Evolutionary conservation across 2,113 vertebrate genomes (phyloP), one percentile per base, ranked within the genome.

Genomic region (Aphyosemion australe): DNA sequence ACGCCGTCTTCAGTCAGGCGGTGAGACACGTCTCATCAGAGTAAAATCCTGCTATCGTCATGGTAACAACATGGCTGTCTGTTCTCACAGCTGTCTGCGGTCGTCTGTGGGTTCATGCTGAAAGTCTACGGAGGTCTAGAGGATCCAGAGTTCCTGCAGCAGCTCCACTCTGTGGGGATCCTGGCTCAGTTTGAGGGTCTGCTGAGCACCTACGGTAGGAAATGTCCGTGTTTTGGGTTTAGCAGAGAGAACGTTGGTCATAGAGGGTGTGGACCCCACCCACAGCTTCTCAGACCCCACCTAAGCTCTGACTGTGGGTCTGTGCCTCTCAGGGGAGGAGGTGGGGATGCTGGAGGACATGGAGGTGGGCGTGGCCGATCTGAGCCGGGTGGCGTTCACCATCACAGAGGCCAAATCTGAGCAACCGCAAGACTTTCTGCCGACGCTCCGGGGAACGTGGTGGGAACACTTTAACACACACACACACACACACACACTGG

Each of bases 341-440:
- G 85, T 93, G 0, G 95, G 95, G 34, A 96, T 96, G 94, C 89
- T 97, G 14, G 95, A 96, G 90, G 95, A 97, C 80, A 97, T 96
- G 95, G 90, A 92, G 62, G 92, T 95, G 75, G 93, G 94, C 8
- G 93, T 97, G 89, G 91, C 93, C 9, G 95, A 97, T 83, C 90
- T 97, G 79, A 92, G 86, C 65, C 72, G 90, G 78, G 93, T 96
- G 0, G 74, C 86, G 58, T 96, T 96, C 92, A 91, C 88, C 79
- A 83, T 96, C 72, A 92, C 87, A 0, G 92, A 95, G 90, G 94
- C 93, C 18, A 92, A 90, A 74, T 90, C 91, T 1, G 94, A 93
- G 41, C 53, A 79, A 48, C 57, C 52, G 0, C 70, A 72, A 0
- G 93, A 95, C 66, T 90, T 95, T 64, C 86, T 93, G 84, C 95